Evolutionary conservation across 2,797 vertebrate species (phyloP).

Genomic region (Enteromius trimaculatus): DNA sequence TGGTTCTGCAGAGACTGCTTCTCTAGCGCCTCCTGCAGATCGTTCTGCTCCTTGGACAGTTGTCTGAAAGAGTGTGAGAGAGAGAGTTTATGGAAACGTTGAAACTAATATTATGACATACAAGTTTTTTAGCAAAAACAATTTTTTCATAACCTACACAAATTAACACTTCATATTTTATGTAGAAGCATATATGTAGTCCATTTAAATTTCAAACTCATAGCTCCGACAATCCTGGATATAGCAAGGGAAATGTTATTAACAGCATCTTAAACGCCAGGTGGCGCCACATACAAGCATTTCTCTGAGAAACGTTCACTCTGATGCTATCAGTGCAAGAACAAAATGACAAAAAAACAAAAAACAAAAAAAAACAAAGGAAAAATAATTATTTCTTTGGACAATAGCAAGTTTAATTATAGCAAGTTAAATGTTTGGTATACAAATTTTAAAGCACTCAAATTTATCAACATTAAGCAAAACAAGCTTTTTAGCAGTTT

Average conservation of each 20-base stretch:
- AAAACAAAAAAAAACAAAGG: background rate
- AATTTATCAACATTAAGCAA: background rate
- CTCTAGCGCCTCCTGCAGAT: constrained; percentile 80
- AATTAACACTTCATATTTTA: background rate
- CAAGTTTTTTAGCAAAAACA: too few species aligned
- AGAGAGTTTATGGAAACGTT: background rate
- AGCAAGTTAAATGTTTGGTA: background rate
- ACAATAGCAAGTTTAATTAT: background rate
- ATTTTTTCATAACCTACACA: too few species aligned
- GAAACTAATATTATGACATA: background rate
- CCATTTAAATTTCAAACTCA: background rate
- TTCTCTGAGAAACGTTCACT: too few species aligned
- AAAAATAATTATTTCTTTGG: background rate
- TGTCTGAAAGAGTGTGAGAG: constrained; percentile 74
- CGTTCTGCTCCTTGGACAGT: constrained; percentile 84
- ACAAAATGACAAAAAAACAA: background rate
- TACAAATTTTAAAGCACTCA: too few species aligned
- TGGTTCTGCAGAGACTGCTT: constrained; percentile 78
- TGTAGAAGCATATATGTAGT: background rate
- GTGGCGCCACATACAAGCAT: constrained; percentile 17
- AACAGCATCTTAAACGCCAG: background rate
- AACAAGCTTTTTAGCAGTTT: too few species aligned
- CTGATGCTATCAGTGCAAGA: background rate
- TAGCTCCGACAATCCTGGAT: background rate
- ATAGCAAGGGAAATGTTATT: background rate